Evolutionary conservation across 2,113 vertebrate genomes (phyloP).

Genomic region (Cololabis saira): DNA sequence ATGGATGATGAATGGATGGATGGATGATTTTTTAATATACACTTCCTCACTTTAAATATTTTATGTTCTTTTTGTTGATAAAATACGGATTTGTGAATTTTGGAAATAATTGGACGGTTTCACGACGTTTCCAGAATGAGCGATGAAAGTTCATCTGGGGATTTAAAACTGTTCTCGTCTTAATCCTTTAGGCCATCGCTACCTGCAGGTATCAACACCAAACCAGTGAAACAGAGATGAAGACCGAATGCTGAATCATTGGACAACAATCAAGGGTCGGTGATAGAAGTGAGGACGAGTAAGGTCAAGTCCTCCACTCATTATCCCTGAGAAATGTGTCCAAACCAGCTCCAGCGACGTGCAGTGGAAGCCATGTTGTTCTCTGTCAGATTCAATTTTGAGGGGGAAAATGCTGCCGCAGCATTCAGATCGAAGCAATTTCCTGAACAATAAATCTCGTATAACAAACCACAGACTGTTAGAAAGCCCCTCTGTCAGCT

Average conservation of each 20-base stretch:
- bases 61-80: not conserved
- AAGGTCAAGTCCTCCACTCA: slow-evolving; percentile 64
- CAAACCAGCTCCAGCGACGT: slow-evolving; percentile 67
- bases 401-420: slow-evolving; percentile 57
- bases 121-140: too few species aligned
- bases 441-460: slow-evolving; percentile 74
- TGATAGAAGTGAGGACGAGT: slow-evolving; percentile 35
- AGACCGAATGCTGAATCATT: slow-evolving; percentile 26
- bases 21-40: slow-evolving; percentile 22
- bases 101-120: too few species aligned
- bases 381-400: slow-evolving; percentile 81
- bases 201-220: slow-evolving; percentile 10
- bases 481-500: slow-evolving; percentile 72
- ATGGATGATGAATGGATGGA: too few species aligned
- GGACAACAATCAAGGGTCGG: slow-evolving; percentile 34
- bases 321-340: slow-evolving; percentile 71
- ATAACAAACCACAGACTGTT: slow-evolving; percentile 68
- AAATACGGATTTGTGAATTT: too few species aligned
- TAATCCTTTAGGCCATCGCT: too few species aligned
- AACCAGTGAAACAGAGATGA: slow-evolving; percentile 13
- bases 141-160: not conserved
- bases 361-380: slow-evolving; percentile 60
- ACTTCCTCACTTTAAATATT: too few species aligned
- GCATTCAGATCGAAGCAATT: slow-evolving; percentile 74
- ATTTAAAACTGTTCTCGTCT: too few species aligned